Percentiles rank a stretch among this genome's conserved stretches.
These are phyloP conservation scores for Todus mexicanus DNA, from an alignment of 2,797 vertebrate genomes.

Conservation along the genomic window DNA sequence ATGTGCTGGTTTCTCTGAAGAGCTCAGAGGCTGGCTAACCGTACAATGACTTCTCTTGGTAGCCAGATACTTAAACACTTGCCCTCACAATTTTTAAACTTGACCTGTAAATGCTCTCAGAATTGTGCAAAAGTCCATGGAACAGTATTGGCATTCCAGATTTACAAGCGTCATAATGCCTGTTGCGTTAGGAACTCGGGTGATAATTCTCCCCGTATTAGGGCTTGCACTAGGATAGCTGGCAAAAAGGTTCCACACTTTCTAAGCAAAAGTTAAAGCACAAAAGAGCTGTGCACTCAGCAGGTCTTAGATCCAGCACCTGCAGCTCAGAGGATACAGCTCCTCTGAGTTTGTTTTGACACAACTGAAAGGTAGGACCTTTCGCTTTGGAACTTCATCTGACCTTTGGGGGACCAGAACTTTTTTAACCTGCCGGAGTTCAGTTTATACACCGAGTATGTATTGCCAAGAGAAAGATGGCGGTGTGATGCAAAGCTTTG, in stretches of 20 bases:
- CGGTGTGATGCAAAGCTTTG: neutral
- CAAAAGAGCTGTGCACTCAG: neutral
- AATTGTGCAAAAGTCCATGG: neutral
- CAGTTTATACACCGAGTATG: neutral
- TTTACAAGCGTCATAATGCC: neutral
- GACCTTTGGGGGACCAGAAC: neutral
- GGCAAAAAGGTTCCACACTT: neutral
- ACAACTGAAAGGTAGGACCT: neutral
- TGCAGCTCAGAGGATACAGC: accelerated
- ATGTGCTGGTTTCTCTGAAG: neutral
- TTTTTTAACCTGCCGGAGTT: neutral
- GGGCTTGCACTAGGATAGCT: neutral
- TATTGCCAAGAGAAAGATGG: neutral
- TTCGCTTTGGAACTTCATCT: neutral
- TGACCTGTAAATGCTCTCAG: neutral
- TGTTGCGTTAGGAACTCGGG: accelerated
- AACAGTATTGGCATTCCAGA: neutral
- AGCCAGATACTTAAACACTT: neutral
- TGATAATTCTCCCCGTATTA: neutral
- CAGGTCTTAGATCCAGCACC: neutral
- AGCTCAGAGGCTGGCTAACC: neutral
- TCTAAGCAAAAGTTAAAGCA: neutral
- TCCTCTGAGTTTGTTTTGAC: neutral
- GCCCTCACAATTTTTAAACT: neutral
- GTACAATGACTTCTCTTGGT: neutral